Evolutionary conservation across 2,113 vertebrate genomes (phyloP).

Genomic region (Drymodes brunneopygia): DNA sequence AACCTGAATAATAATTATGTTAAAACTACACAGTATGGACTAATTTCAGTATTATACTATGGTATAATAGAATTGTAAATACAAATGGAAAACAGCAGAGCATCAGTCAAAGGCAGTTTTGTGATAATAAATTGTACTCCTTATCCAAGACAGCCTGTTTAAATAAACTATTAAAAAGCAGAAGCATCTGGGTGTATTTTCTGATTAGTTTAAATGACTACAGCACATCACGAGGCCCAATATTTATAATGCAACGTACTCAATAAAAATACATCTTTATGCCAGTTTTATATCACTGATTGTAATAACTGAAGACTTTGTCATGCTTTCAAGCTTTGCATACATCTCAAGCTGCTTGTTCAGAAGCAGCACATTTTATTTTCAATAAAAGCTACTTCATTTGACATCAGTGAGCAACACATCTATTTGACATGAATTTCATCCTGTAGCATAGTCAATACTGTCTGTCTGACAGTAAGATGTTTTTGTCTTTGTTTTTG

Average conservation of each 20-base stretch:
- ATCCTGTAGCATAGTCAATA: background rate
- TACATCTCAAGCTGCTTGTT: background rate
- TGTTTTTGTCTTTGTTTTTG: rapidly evolving
- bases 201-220: background rate
- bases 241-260: background rate
- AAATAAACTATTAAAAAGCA: background rate
- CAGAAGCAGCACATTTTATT: background rate
- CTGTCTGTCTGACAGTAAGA: background rate
- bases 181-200: background rate
- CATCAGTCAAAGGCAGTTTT: background rate
- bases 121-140: background rate
- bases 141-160: background rate
- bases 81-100: background rate
- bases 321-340: background rate
- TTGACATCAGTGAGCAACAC: background rate
- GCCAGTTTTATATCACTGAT: background rate
- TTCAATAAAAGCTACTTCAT: background rate
- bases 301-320: background rate
- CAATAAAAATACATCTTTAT: background rate
- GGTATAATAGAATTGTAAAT: background rate
- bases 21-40: background rate
- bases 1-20: background rate
- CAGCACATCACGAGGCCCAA: background rate
- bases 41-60: background rate
- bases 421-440: background rate